A percentile compares a stretch with the other conserved stretches of the same genome.
These are phyloP conservation scores for Gorilla gorilla DNA, from an alignment of 2,113 vertebrate genomes.

Conservation along the genomic window DNA sequence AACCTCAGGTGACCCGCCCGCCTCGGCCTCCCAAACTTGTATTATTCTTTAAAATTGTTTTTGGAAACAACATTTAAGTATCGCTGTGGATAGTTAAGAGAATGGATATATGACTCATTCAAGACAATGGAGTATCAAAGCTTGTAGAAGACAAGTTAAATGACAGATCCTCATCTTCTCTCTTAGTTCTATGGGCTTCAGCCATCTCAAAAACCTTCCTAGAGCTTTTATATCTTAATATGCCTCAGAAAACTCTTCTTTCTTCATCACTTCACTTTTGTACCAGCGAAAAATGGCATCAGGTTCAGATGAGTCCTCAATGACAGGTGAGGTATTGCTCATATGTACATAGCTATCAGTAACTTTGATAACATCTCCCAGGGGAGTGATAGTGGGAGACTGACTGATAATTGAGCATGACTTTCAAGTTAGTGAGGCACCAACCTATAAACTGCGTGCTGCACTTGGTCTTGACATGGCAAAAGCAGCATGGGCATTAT, in stretches of 20 bases:
- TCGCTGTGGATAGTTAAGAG: not conserved
- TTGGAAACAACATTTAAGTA: not conserved
- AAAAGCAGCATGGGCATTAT: not conserved
- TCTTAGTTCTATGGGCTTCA: not conserved
- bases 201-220: not conserved
- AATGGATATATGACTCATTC: not conserved
- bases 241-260: not conserved
- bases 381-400: not conserved
- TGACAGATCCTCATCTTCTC: not conserved
- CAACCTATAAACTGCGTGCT: not conserved
- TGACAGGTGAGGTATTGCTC: not conserved
- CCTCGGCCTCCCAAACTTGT: too few relatives aligned
- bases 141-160: not conserved
- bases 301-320: not conserved
- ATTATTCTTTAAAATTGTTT: not conserved
- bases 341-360: too few relatives aligned
- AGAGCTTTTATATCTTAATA: not conserved
- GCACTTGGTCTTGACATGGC: not conserved
- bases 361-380: not conserved
- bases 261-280: not conserved
- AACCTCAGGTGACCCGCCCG: too few relatives aligned
- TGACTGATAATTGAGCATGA: not conserved
- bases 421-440: not conserved
- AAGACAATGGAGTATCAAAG: not conserved
- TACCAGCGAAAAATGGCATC: not conserved